Base-by-base conservation (phyloP, 2,797 vertebrate species). In the Pipistrellus kuhlii region DNA sequence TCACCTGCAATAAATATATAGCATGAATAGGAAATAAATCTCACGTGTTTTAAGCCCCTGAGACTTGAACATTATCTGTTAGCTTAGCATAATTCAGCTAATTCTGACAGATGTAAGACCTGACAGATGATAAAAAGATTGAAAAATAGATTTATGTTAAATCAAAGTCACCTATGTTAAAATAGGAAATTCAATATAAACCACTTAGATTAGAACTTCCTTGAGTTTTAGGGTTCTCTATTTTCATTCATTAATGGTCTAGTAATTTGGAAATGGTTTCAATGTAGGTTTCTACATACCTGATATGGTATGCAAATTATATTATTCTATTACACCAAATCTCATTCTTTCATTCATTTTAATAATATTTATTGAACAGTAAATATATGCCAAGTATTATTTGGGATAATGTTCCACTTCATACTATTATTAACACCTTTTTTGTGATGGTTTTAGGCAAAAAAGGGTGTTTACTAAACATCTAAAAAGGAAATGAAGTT, bases 81-180 rank as follows among this genome's bases (percentile, higher is more conserved):
- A 83, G 44, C 6, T 89, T 89, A 73, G 35, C 17, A 46, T 68
- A 92, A 75, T 53, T 32, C 76, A 84, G 46, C 46, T 95, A 69
- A 93, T 90, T 77, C 15, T 93, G 76, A 72, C 23, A 73, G 17
- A 88, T 44, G 4, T n/a, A 87, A 72, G 71, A 93, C 23, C 18
- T 90, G 20, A 93, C 90, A 95, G 66, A 86, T 77, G 35, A 94
- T 77, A 93, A 93, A n/a, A 81, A 30, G 18, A 84, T 21, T 75
- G 41, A 91, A 92, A 73, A 59, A 89, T 32, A 76, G 32, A 83
- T 53, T 83, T 93, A 87, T 4, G 46, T 78, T 69, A 85, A 93
- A 66, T 85, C 46, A 78, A 75, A 41, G 59, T 88, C 20, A 90
- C 32, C 68, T 89, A 53, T n/a, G 72, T 72, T 80, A 80, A 94